Evolutionary conservation across 2,113 vertebrate species (phyloP).

Genomic region (Nothocercus julius): DNA sequence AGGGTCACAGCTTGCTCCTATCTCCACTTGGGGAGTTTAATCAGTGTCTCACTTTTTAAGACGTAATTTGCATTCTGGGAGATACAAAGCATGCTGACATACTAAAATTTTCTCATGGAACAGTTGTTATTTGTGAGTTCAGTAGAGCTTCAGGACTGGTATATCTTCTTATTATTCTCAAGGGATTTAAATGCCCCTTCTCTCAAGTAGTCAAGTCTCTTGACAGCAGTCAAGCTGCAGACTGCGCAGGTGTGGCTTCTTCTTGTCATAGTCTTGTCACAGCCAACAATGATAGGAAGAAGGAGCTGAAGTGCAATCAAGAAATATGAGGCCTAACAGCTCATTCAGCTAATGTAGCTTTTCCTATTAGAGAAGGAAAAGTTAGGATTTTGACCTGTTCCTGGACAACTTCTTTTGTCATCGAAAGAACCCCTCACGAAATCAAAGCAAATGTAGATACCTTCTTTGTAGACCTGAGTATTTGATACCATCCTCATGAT

Average conservation of each 20-base stretch:
- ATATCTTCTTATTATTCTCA: background rate
- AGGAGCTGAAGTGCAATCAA: background rate
- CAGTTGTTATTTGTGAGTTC: background rate
- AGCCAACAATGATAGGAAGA: background rate
- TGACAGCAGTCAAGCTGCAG: background rate
- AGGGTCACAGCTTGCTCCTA: slow-evolving; percentile 33
- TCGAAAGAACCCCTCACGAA: background rate
- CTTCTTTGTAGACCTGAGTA: background rate
- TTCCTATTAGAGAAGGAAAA: background rate
- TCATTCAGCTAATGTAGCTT: background rate
- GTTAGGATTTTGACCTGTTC: background rate
- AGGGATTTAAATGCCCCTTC: background rate
- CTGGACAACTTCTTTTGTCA: background rate
- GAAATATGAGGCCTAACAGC: background rate
- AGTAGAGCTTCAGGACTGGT: background rate
- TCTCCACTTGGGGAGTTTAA: background rate
- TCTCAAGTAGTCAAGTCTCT: background rate
- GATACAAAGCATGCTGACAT: background rate
- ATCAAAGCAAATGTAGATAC: background rate
- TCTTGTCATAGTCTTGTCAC: background rate
- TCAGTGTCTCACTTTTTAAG: slow-evolving; percentile 6
- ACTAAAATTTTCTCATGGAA: background rate
- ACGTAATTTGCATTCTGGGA: slow-evolving; percentile 30
- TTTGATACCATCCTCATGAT: background rate
- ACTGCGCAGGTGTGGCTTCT: background rate